Conservation (phyloP, 2,797 vertebrate species). For the Lates japonicus region DNA sequence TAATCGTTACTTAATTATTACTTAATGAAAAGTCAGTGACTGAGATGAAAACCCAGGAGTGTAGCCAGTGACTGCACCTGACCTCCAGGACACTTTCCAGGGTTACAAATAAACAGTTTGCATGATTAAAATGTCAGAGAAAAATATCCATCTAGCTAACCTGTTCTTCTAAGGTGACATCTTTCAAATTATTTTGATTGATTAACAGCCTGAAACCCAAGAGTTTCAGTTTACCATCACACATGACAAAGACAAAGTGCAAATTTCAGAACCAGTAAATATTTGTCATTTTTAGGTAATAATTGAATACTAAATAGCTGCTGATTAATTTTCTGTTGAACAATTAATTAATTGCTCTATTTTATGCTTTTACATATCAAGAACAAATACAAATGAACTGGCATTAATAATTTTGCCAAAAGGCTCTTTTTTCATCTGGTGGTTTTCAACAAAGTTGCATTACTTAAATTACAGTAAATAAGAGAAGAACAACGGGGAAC, state of each 20-base stretch:
- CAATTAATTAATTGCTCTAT: conserved; percentile 4
- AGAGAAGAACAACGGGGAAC: not conserved
- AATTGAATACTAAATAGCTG: not conserved
- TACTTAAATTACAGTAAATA: not conserved
- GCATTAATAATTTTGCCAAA: not conserved
- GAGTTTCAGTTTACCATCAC: not conserved
- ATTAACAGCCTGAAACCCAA: not conserved
- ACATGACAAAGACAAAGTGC: not conserved
- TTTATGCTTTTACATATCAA: not conserved
- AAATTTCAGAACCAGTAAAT: not conserved
- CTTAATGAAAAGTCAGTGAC: not conserved
- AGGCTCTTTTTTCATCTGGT: not conserved
- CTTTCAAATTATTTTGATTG: not conserved
- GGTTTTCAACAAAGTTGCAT: not conserved
- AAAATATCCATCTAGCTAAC: not conserved
- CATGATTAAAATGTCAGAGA: not conserved
- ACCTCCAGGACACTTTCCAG: not conserved
- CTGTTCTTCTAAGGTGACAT: not conserved
- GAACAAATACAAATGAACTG: not conserved
- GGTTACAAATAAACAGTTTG: not conserved
- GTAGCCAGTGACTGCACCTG: not conserved
- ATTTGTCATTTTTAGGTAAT: not conserved
- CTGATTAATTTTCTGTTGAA: not conserved
- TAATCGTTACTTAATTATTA: not conserved
- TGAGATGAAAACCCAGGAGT: not conserved